A percentile compares a stretch with the other conserved stretches of the same genome.
These are phyloP conservation scores for Neoascia interrupta DNA, from an alignment of 2,888 invertebrate species.

Conservation along the genomic window DNA sequence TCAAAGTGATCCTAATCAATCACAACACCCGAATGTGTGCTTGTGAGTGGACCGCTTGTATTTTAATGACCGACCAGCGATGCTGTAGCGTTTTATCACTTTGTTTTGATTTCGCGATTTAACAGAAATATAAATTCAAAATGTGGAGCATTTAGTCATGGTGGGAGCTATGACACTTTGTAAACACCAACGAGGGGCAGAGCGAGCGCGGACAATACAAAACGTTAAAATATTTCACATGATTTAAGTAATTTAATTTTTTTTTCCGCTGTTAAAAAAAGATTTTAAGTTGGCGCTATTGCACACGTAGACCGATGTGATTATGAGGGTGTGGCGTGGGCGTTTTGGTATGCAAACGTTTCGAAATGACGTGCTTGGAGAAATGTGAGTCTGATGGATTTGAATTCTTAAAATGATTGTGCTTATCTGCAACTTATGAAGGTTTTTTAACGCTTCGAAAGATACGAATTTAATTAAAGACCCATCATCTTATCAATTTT, in stretches of 20 bases:
- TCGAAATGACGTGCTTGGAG: slow-evolving; percentile 7
- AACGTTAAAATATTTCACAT: too few relatives aligned
- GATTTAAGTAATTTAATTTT: neutral
- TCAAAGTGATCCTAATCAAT: slow-evolving; percentile 51
- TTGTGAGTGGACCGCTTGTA: slow-evolving; percentile 8
- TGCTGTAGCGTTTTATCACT: slow-evolving; percentile 43
- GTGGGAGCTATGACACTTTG: slow-evolving; percentile 36
- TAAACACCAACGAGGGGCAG: neutral
- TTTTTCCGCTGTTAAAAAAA: neutral
- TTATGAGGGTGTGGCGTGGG: neutral
- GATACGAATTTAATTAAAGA: too few relatives aligned
- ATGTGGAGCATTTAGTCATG: slow-evolving; percentile 27
- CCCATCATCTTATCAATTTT: neutral
- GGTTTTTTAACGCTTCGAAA: too few relatives aligned
- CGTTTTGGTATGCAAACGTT: slow-evolving; percentile 10
- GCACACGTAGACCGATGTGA: neutral
- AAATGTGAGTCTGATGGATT: neutral
- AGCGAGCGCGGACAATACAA: neutral
- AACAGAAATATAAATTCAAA: slow-evolving; percentile 39
- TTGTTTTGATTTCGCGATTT: slow-evolving; percentile 54
- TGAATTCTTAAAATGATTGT: neutral
- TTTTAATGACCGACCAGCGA: slow-evolving; percentile 34
- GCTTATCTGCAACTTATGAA: neutral
- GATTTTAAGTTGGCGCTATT: slow-evolving; percentile 22
- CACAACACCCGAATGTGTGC: slow-evolving; percentile 27